phyloP scores from a whole-genome alignment of 2,888 invertebrate genomes.

The Arctia plantaginis region DNA sequence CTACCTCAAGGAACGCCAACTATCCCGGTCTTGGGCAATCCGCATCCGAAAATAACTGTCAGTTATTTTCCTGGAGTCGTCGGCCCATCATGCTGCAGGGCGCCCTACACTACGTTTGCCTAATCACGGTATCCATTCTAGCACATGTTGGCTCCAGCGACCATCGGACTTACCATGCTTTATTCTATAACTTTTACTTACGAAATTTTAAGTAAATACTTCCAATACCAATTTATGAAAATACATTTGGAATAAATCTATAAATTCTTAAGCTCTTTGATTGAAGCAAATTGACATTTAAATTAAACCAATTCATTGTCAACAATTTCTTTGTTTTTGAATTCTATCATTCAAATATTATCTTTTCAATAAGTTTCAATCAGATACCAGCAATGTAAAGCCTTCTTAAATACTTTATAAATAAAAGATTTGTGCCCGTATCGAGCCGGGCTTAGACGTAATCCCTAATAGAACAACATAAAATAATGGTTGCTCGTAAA shows the following conservation, averaged over 20 bases:
- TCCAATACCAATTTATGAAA: neutral
- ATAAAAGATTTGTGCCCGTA: slow-evolving; percentile 14
- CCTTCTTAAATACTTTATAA: slow-evolving; percentile 20
- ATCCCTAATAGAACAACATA: slow-evolving; percentile 10
- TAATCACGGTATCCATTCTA: too few species aligned
- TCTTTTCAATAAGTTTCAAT: slow-evolving; percentile 8
- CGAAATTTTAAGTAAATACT: neutral
- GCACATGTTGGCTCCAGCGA: too few species aligned
- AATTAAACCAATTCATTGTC: neutral
- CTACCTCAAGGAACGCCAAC: too few species aligned
- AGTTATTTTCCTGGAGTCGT: too few species aligned
- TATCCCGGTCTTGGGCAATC: too few species aligned
- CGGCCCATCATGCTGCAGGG: too few species aligned
- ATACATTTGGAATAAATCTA: neutral
- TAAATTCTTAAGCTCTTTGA: neutral
- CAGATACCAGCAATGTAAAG: slow-evolving; percentile 8
- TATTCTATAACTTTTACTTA: neutral
- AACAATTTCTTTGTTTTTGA: slow-evolving; percentile 5
- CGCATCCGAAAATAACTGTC: too few species aligned
- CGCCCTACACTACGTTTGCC: too few species aligned
- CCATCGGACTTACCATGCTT: neutral
- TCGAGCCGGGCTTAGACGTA: slow-evolving; percentile 5
- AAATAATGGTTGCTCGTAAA: slow-evolving; percentile 7
- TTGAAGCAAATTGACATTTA: neutral
- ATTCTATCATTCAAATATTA: neutral